Percentiles rank a stretch among this genome's conserved stretches.
phyloP scores from a whole-genome alignment of 2,888 invertebrate genomes.

The Ditula angustiorana region DNA sequence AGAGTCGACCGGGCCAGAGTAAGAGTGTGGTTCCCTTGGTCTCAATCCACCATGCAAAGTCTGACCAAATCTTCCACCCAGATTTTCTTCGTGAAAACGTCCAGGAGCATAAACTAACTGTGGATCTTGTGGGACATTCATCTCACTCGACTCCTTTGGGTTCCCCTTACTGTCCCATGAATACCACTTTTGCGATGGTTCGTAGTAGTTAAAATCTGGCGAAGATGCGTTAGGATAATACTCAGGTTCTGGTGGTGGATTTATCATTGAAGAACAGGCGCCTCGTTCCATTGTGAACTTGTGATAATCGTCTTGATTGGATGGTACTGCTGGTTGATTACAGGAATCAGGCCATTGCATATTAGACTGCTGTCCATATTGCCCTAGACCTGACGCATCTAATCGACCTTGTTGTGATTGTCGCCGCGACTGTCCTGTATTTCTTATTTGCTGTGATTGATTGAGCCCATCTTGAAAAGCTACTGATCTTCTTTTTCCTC shows the following conservation, averaged over 20 bases:
- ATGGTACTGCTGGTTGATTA: neutral
- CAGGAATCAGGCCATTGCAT: neutral
- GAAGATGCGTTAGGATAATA: neutral
- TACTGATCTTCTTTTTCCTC: conserved; percentile 45
- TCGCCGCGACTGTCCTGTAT: neutral
- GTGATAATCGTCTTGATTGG: neutral
- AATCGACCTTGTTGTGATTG: neutral
- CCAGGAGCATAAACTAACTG: neutral
- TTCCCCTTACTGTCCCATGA: conserved; percentile 5
- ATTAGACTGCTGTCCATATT: neutral
- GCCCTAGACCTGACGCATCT: neutral
- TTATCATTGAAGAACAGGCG: conserved; percentile 23
- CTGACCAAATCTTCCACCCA: conserved; percentile 7
- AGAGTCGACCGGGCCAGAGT: neutral
- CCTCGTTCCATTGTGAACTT: neutral
- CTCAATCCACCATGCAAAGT: neutral
- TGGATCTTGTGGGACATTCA: neutral
- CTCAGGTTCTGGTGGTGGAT: neutral
- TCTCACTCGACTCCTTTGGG: neutral
- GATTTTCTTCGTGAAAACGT: neutral
- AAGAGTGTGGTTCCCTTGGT: neutral
- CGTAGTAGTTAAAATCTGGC: conserved; percentile 1
- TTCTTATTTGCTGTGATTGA: conserved; percentile 49
- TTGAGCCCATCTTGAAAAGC: conserved; percentile 49
- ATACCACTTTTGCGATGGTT: conserved; percentile 6